Conservation (phyloP, 2,113 vertebrate genomes). For the Danionella cerebrum region DNA sequence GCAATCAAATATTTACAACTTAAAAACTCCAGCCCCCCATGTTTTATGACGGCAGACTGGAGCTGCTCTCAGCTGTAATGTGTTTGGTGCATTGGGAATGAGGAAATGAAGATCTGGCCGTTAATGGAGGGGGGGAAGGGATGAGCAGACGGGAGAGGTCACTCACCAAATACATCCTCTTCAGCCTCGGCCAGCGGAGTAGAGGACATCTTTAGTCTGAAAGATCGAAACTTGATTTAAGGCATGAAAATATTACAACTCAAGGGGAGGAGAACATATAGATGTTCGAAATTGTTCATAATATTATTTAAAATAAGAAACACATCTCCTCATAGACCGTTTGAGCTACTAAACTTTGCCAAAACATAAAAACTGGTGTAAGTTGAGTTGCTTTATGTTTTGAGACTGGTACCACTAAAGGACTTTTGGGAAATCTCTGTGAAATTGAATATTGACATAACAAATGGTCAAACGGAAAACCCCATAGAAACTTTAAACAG, state of each 20-base stretch:
- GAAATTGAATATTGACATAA: no score
- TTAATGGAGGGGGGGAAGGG: conserved; percentile 35
- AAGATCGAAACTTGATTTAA: background rate
- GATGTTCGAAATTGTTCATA: no score
- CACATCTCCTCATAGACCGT: no score
- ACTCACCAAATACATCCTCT: conserved; percentile 42
- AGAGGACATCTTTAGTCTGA: conserved; percentile 29
- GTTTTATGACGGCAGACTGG: background rate
- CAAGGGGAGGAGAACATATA: background rate
- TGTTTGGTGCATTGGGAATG: conserved; percentile 16
- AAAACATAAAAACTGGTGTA: no score
- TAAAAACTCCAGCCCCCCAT: background rate
- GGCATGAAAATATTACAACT: background rate
- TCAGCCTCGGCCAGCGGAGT: conserved; percentile 22
- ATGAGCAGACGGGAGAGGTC: background rate
- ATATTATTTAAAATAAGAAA: no score
- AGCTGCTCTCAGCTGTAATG: conserved; percentile 18
- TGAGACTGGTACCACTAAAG: no score
- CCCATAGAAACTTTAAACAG: no score
- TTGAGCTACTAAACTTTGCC: no score
- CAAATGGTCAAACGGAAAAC: no score
- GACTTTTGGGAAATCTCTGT: no score
- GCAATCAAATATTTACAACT: background rate
- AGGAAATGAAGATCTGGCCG: conserved; percentile 19
- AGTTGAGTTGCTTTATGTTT: no score